Percentiles rank a stretch among this genome's conserved stretches.
Conservation (phyloP, 2,888 invertebrate species). For the Prosopocoilus inquinatus region DNA sequence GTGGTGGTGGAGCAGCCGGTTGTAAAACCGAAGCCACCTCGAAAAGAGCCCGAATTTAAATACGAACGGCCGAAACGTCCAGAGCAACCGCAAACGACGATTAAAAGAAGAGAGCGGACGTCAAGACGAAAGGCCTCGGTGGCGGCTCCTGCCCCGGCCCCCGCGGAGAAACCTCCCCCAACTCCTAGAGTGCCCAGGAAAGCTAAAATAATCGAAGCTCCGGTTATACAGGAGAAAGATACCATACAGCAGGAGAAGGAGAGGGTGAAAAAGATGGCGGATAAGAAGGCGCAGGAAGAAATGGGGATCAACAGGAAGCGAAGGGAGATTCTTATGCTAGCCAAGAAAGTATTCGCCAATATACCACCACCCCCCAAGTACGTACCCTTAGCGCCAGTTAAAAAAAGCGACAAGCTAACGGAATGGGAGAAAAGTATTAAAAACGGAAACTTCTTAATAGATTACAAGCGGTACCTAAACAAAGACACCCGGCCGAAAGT, state of each 20-base stretch:
- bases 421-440: conserved; percentile 46
- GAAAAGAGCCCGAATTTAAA: conserved; percentile 32
- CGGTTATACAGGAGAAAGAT: conserved; percentile 44
- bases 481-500: conserved; percentile 31
- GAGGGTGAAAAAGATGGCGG: conserved; percentile 42
- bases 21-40: conserved; percentile 19
- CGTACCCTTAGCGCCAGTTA: conserved; percentile 45
- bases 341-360: conserved; percentile 38
- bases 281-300: conserved; percentile 45
- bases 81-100: conserved; percentile 8
- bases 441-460: conserved; percentile 46
- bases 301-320: conserved; percentile 43
- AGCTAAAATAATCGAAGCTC: conserved; percentile 29
- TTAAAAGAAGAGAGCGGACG: conserved; percentile 42
- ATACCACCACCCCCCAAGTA: conserved; percentile 40
- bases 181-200: not conserved
- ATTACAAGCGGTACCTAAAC: conserved; percentile 45
- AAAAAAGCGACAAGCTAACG: conserved; percentile 45
- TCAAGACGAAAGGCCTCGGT: conserved; percentile 27
- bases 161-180: conserved; percentile 1
- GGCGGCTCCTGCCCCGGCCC: not conserved
- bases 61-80: conserved; percentile 45
- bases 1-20: conserved; percentile 12
- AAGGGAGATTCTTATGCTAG: conserved; percentile 40
- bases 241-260: conserved; percentile 45